Percentiles rank a stretch among this genome's conserved stretches.
phyloP scores from a whole-genome alignment of 2,113 vertebrate species.

The Hemibagrus wyckioides region DNA sequence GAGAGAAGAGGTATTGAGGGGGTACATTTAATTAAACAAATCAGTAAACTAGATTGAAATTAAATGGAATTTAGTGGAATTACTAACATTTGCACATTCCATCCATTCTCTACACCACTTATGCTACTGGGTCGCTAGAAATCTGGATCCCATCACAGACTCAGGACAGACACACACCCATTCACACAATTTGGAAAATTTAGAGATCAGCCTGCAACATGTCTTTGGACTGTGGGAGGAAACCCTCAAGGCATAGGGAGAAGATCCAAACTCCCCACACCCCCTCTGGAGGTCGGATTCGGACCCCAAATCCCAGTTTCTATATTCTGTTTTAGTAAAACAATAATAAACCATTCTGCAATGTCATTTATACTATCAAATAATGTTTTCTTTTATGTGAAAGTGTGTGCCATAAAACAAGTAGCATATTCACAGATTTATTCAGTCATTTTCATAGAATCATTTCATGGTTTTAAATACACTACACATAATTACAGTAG shows the following conservation, averaged over 20 bases:
- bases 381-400: not conserved
- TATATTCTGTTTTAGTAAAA: not conserved
- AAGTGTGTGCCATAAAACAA: not conserved
- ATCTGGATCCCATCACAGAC: too few species aligned
- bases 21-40: not conserved
- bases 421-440: conserved; percentile 11
- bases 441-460: not conserved
- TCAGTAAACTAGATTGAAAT: not conserved
- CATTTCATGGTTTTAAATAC: not conserved
- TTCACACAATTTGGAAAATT: too few species aligned
- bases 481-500: conserved; percentile 15
- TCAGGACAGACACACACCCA: too few species aligned
- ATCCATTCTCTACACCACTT: not conserved
- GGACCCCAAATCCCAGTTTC: not conserved
- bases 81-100: not conserved
- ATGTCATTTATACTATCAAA: not conserved
- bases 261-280: too few species aligned
- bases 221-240: too few species aligned
- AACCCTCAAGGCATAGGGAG: too few species aligned
- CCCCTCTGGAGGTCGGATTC: too few species aligned
- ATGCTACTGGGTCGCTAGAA: too few species aligned
- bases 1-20: conserved; percentile 26
- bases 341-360: not conserved
- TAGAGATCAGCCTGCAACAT: too few species aligned
- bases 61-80: not conserved